Evolutionary conservation across 2,113 vertebrate species (phyloP), one percentile per base, ranked within the genome.

Genomic region (Phalacrocorax brasilianus): DNA sequence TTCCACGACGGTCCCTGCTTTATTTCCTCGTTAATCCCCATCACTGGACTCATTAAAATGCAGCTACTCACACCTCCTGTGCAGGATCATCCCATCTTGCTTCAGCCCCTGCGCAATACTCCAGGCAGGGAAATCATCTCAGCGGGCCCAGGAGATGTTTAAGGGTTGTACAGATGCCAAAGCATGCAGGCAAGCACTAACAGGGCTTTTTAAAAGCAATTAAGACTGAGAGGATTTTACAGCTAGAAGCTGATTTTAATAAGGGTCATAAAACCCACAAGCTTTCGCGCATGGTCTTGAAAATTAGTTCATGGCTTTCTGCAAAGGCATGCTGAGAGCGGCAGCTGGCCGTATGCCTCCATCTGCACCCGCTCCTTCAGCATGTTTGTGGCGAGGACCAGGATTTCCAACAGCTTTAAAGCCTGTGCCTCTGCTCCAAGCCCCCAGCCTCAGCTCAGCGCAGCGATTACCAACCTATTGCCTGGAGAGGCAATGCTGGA

Each of bases 371-470:
- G 0, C 62, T 35, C 49, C 75, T 52, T 33, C 40, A 1, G 52
- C 9, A 19, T 1, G 9, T 1, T 3, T 74, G 45, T 2, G 5
- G 28, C 0, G 0, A 40, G 53, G 63, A 33, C 18, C 35, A 10
- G 35, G 35, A 44, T 35, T 58, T 53, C 45, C 0, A 0, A 17
- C 0, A 0, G 68, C 50, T 62, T 50, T 44, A 32, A 44, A 49
- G 59, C 6, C 58, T 10, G 9, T 14, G 50, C 14, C 21, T 5
- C 17, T 11, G 10, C 26, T 28, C 21, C 5, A 2, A 68, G 42
- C 2, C 35, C 24, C 32, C 50, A 10, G 27, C 16, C 30, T 44
- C 9, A 56, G 40, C 28, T 22, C 58, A 44, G 17, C 49, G 3
- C 22, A 22, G 59, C 30, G 4, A 7, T 21, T 8, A 4, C 6